Percentiles rank a stretch among this genome's conserved stretches.
These are phyloP conservation scores for Rhyacophila evoluta DNA, from an alignment of 2,888 invertebrate genomes.

Conservation along the genomic window DNA sequence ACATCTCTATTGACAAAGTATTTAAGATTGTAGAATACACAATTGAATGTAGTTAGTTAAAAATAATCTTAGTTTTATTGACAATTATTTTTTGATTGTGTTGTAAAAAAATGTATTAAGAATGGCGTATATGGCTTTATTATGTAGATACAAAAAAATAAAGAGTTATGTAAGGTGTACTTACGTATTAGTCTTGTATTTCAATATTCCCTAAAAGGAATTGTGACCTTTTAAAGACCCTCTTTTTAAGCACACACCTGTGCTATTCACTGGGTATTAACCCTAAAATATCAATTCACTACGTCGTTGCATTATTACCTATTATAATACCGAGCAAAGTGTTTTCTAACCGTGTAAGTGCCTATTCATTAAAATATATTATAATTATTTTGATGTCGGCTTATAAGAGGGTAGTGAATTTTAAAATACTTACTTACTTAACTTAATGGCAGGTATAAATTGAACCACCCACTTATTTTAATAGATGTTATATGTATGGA, in stretches of 20 bases:
- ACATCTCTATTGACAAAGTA: too few relatives aligned
- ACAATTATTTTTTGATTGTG: too few relatives aligned
- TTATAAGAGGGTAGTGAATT: not conserved
- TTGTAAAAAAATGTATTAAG: too few relatives aligned
- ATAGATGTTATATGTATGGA: too few relatives aligned
- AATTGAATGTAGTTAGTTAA: too few relatives aligned
- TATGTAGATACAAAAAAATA: too few relatives aligned
- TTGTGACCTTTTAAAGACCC: not conserved
- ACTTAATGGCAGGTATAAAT: not conserved
- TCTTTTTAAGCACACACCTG: not conserved
- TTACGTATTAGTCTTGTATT: too few relatives aligned
- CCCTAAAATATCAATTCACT: slow-evolving; percentile 17
- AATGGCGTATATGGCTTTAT: too few relatives aligned
- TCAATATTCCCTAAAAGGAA: not conserved
- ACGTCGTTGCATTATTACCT: not conserved
- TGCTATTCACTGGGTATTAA: not conserved
- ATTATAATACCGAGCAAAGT: not conserved
- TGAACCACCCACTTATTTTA: not conserved
- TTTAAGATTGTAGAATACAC: too few relatives aligned
- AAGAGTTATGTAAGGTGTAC: too few relatives aligned
- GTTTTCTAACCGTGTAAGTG: slow-evolving; percentile 7
- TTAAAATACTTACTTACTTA: not conserved
- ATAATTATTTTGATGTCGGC: not conserved
- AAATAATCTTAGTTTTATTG: too few relatives aligned
- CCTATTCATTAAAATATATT: not conserved